Evolutionary conservation across 2,888 invertebrate species (phyloP).

Genomic region (Rhynchonema sp.): DNA sequence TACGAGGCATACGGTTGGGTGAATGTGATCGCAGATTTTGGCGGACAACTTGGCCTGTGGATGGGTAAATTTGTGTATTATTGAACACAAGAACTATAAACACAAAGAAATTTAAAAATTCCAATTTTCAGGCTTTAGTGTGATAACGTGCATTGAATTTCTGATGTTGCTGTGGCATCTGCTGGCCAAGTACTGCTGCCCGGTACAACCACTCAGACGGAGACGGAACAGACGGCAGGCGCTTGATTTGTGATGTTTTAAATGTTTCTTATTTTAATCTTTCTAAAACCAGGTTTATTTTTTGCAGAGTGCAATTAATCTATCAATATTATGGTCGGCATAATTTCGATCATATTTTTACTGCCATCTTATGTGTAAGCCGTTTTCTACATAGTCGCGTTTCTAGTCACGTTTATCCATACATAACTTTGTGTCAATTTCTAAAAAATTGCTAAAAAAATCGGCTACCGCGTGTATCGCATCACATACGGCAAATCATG

Average conservation of each 20-base stretch:
- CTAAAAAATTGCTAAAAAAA: too few species aligned
- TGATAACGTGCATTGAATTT: not conserved
- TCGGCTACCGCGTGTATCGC: too few species aligned
- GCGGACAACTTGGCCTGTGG: slow-evolving; percentile 17
- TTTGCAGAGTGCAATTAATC: too few species aligned
- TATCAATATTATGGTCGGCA: too few species aligned
- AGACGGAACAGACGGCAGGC: not conserved
- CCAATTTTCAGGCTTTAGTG: not conserved
- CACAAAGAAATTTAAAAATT: not conserved
- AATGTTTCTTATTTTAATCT: too few species aligned
- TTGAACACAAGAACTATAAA: not conserved
- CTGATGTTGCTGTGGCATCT: not conserved
- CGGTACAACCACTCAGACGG: not conserved
- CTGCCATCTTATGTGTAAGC: too few species aligned
- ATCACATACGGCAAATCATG: too few species aligned
- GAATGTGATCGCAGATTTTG: slow-evolving; percentile 17
- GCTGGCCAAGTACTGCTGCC: not conserved
- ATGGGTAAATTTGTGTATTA: slow-evolving; percentile 9
- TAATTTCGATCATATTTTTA: too few species aligned
- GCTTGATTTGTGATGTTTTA: not conserved
- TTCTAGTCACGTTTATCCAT: too few species aligned
- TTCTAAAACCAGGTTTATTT: too few species aligned
- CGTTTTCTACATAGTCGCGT: too few species aligned
- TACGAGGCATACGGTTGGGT: slow-evolving; percentile 7
- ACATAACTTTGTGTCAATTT: too few species aligned